These are phyloP conservation scores for Taphrorychus bicolor DNA, from an alignment of 2,888 invertebrate species.

Conservation along the genomic window DNA sequence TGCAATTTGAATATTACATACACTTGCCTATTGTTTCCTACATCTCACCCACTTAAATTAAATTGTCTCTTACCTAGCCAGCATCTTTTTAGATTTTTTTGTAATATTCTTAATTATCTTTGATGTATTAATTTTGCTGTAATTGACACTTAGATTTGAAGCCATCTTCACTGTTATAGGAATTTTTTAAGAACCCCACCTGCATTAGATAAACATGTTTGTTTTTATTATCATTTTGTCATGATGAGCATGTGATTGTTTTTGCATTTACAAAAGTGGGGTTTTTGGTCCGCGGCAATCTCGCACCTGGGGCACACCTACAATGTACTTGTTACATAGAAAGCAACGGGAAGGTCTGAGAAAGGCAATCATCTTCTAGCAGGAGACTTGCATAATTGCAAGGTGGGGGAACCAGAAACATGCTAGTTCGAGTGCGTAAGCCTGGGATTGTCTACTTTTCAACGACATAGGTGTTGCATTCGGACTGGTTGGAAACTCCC, in stretches of 20 bases:
- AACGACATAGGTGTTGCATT: constrained; percentile 58
- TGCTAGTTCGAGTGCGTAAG: constrained; percentile 60
- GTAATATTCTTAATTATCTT: too few species aligned
- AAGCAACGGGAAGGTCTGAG: constrained; percentile 86
- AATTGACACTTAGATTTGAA: too few species aligned
- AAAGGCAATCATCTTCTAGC: constrained; percentile 73
- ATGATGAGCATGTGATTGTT: not conserved
- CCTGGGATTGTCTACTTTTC: constrained; percentile 62
- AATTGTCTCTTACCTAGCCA: too few species aligned
- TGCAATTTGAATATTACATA: too few species aligned
- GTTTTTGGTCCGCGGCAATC: constrained; percentile 71
- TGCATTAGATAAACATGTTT: too few species aligned
- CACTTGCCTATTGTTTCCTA: too few species aligned
- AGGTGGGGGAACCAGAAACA: constrained; percentile 80
- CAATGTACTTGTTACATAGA: constrained; percentile 68
- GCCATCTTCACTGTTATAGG: too few species aligned
- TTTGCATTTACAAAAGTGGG: not conserved
- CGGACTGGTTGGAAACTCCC: constrained; percentile 71
- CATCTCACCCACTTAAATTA: too few species aligned
- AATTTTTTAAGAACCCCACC: too few species aligned
- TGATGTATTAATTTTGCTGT: too few species aligned
- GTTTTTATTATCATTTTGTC: too few species aligned
- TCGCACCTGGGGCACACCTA: constrained; percentile 75
- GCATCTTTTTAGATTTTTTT: too few species aligned
- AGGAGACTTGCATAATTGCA: constrained; percentile 70